phyloP scores from a whole-genome alignment of 1,140 invertebrate genomes.

The Meteorus sp. region DNA sequence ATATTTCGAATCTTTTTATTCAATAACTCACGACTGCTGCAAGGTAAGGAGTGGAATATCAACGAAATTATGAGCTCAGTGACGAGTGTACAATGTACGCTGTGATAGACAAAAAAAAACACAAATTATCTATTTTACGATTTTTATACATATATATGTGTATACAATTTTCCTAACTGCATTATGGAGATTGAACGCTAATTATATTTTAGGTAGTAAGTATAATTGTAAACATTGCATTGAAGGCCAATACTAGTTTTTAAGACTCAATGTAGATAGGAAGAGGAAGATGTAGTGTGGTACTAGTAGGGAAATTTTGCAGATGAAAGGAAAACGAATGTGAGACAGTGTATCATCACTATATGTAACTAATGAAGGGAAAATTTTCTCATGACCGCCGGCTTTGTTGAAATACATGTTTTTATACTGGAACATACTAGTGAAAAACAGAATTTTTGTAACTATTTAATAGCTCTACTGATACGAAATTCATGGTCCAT shows the following conservation, averaged over 20 bases:
- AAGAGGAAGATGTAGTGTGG: too few relatives aligned
- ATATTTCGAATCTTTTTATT: too few relatives aligned
- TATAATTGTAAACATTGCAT: conserved; percentile 26
- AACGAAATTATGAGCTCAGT: conserved; percentile 29
- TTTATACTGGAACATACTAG: too few relatives aligned
- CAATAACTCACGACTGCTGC: too few relatives aligned
- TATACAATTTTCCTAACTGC: conserved; percentile 9
- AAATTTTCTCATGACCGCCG: too few relatives aligned
- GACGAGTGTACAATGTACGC: conserved; percentile 43
- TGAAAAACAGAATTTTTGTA: too few relatives aligned
- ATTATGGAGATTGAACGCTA: too few relatives aligned
- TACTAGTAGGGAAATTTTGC: conserved; percentile 32
- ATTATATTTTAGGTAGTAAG: conserved; percentile 22
- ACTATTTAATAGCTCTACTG: too few relatives aligned
- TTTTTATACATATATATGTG: conserved; percentile 26
- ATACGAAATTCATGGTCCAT: too few relatives aligned
- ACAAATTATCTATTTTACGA: conserved; percentile 28
- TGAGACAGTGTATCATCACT: too few relatives aligned
- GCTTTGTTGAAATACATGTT: too few relatives aligned
- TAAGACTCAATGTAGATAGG: conserved; percentile 42
- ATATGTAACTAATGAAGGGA: conserved; percentile 28
- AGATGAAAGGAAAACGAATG: too few relatives aligned
- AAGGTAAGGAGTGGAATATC: conserved; percentile 15
- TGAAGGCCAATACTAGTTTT: conserved; percentile 50
- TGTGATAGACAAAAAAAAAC: conserved; percentile 45